phyloP scores from a whole-genome alignment of 2,888 invertebrate genomes.

The Drosophila pseudotakahashii region DNA sequence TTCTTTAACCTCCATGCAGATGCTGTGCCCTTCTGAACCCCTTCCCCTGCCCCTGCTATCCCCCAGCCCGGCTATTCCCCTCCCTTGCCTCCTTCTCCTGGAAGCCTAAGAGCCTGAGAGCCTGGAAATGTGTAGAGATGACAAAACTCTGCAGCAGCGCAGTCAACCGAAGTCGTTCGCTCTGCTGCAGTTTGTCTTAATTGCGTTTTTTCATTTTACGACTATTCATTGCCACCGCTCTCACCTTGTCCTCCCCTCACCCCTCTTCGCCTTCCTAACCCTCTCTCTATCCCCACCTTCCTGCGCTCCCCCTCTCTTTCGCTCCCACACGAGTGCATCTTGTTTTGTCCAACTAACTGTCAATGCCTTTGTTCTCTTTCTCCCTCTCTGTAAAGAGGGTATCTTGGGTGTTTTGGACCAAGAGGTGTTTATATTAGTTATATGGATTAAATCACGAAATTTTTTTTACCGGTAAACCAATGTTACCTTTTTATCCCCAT shows the following conservation, averaged over 20 bases:
- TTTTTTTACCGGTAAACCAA: too few species aligned
- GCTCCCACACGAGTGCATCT: not conserved
- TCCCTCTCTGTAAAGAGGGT: not conserved
- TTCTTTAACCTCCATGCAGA: not conserved
- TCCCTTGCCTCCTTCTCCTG: not conserved
- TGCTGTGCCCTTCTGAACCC: not conserved
- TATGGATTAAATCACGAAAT: too few species aligned
- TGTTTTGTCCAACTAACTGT: conserved; percentile 19
- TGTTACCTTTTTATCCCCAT: too few species aligned
- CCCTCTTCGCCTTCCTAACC: not conserved
- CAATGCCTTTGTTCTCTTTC: conserved; percentile 13
- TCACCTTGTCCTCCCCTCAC: conserved; percentile 13
- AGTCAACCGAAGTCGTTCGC: conserved; percentile 16
- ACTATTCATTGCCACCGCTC: conserved; percentile 29
- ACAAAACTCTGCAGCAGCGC: conserved; percentile 26
- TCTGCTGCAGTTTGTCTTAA: conserved; percentile 34
- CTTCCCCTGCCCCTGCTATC: not conserved
- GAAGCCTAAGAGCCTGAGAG: not conserved
- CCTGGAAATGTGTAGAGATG: conserved; percentile 3
- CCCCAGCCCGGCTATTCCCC: too few species aligned
- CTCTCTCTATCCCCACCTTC: not conserved
- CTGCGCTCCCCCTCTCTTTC: not conserved
- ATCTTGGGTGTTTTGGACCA: not conserved
- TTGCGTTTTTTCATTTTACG: conserved; percentile 26
- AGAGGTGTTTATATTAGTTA: too few species aligned